These are phyloP conservation scores for Porites australiensis DNA, from an alignment of 64 coral and sea anemone genomes.

Conservation along the genomic window DNA sequence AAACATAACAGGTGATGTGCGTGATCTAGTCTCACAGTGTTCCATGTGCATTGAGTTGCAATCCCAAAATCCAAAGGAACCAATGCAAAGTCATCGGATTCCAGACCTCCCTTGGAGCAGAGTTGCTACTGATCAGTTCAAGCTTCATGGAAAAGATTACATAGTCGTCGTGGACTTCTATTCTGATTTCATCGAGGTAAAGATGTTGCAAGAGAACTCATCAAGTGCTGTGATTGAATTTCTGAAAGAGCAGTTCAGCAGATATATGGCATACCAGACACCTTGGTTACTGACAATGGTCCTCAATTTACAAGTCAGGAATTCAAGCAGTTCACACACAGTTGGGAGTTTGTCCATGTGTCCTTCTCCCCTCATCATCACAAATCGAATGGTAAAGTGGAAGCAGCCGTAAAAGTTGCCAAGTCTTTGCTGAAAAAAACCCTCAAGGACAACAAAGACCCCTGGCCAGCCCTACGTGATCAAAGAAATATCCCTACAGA, in stretches of 20 bases:
- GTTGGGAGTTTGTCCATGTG: slow-evolving; percentile 42
- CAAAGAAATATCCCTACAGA: slow-evolving; percentile 20
- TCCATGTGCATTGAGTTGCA: slow-evolving; percentile 6
- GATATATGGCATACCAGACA: slow-evolving; percentile 48
- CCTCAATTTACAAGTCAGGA: slow-evolving; percentile 33
- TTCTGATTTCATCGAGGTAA: slow-evolving; percentile 34
- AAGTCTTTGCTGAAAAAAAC: slow-evolving; percentile 1
- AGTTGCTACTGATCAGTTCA: slow-evolving; percentile 41
- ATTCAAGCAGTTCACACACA: slow-evolving; percentile 21
- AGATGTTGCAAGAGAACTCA: background rate
- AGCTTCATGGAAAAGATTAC: slow-evolving; percentile 1
- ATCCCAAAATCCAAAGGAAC: background rate
- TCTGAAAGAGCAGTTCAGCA: slow-evolving; percentile 23
- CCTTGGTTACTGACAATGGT: slow-evolving; percentile 2
- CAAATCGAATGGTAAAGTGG: background rate
- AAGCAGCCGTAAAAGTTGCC: background rate
- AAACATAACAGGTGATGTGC: slow-evolving; percentile 15
- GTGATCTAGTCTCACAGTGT: slow-evolving; percentile 17
- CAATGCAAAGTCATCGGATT: slow-evolving; percentile 12
- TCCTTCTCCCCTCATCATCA: background rate
- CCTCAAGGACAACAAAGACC: slow-evolving; percentile 11
- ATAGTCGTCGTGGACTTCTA: slow-evolving; percentile 50
- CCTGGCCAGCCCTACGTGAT: background rate
- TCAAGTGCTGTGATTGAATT: slow-evolving; percentile 9
- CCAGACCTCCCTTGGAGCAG: slow-evolving; percentile 25